These are phyloP conservation scores for Hyposoter dolosus DNA, from an alignment of 2,888 invertebrate species.

Conservation along the genomic window DNA sequence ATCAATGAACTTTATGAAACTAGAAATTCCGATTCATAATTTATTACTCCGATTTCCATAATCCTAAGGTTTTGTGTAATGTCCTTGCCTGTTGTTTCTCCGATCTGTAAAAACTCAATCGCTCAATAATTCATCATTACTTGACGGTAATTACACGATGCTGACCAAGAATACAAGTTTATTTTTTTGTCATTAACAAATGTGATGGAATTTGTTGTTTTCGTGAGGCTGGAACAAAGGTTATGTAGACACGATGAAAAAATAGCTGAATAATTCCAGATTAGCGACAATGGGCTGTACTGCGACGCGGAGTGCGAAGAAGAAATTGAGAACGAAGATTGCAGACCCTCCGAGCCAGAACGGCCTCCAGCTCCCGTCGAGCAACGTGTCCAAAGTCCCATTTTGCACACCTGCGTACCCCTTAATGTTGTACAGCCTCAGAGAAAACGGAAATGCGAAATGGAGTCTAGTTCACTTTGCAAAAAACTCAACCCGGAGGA, in stretches of 20 bases:
- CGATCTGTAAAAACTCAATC: not conserved
- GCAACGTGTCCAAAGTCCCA: constrained; percentile 78
- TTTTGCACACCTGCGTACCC: constrained; percentile 80
- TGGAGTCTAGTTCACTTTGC: constrained; percentile 84
- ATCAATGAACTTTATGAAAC: not conserved
- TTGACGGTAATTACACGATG: not conserved
- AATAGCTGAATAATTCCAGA: constrained; percentile 70
- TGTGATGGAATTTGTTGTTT: not conserved
- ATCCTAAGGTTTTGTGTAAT: not conserved
- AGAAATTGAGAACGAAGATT: constrained; percentile 57
- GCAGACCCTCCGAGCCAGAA: constrained; percentile 50
- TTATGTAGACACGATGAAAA: not conserved
- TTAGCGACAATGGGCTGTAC: constrained; percentile 80
- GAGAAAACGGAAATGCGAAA: constrained; percentile 82
- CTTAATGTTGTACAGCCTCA: constrained; percentile 80
- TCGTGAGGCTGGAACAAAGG: not conserved
- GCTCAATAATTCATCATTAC: not conserved
- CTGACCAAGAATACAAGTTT: not conserved
- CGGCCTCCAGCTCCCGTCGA: constrained; percentile 74
- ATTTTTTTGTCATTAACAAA: too few relatives aligned
- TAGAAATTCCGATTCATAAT: not conserved
- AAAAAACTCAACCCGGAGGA: constrained; percentile 86
- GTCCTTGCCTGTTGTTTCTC: not conserved
- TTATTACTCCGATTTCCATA: not conserved
- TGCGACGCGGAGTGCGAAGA: constrained; percentile 78